phyloP scores from a whole-genome alignment of 2,113 vertebrate species.

The Urocynchramus pylzowi region DNA sequence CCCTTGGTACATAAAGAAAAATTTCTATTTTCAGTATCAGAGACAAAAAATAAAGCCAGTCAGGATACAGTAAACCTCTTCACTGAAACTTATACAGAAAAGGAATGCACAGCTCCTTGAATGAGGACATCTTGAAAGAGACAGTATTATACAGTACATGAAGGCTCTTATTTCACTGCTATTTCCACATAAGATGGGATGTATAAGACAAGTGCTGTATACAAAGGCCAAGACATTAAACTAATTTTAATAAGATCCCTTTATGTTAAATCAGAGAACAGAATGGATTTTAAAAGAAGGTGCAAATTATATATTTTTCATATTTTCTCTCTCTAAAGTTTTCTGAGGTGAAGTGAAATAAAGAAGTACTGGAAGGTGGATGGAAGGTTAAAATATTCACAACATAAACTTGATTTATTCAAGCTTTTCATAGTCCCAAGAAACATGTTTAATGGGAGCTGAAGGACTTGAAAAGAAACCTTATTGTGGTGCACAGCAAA shows the following conservation, averaged over 20 bases:
- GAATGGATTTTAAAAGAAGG: neutral
- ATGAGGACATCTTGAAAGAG: neutral
- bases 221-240: neutral
- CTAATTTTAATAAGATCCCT: neutral
- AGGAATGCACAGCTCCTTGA: neutral
- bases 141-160: neutral
- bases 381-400: conserved; percentile 56
- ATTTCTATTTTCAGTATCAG: neutral
- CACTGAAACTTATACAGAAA: neutral
- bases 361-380: conserved; percentile 48
- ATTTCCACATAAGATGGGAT: neutral
- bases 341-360: conserved; percentile 7
- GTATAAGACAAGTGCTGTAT: neutral
- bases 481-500: conserved; percentile 48
- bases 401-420: conserved; percentile 62
- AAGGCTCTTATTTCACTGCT: neutral
- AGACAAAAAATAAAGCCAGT: neutral
- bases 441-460: conserved; percentile 51
- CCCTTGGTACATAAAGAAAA: neutral
- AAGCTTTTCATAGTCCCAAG: conserved; percentile 52
- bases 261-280: neutral
- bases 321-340: neutral
- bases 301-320: neutral
- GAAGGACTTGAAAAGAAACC: conserved; percentile 30
- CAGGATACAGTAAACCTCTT: neutral